Evolutionary conservation across 2,113 vertebrate species (phyloP), one percentile per base, ranked within the genome.

Genomic region (Paramisgurnus dabryanus): DNA sequence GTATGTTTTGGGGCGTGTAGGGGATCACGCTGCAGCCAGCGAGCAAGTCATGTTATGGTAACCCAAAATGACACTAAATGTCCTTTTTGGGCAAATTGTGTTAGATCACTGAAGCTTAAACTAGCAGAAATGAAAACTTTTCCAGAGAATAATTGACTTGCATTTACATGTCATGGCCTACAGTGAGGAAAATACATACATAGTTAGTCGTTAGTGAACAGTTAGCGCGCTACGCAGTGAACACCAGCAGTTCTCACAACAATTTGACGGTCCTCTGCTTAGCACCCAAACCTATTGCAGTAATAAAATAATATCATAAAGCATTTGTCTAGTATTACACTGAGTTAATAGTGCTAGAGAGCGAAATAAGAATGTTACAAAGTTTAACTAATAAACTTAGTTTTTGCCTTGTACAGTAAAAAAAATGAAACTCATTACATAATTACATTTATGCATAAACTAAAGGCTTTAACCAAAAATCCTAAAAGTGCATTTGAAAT

Each of bases 161-260:
- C 67, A 9, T 22, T 60, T 13, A 7, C 41, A 9, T 73, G n/a
- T 22, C 6, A 60, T 73, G 71, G 71, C 40, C 40, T 73, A 73
- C 40, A 4, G 71, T 68, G 18, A 9, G 11, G 40, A 58, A 60
- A 13, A 73, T 43, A 5, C 55, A 73, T 12, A 60, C 3, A 43
- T 27, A 71, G 50, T 18, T 5, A 22, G 22, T 22, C 22, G 22
- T 22, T 22, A 22, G 22, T 22, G 22, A 22, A 58, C 55, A 58
- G 55, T 12, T 15, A 53, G 13, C 50, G 50, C 55, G 18, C n/a
- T 7, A 58, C n/a, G 18, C 7, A 53, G 49, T 53, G 18, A 58
- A 58, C 17, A 58, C 17, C 17, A 17, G 15, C 15, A 57, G 15
- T 58, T n/a, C 18, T 13, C 55, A 7, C 55, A 7, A 58, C 0